Percentiles rank a stretch among this genome's conserved stretches.
Evolutionary conservation across 2,888 invertebrate genomes (phyloP).

Genomic region (Epinotia brunnichana): DNA sequence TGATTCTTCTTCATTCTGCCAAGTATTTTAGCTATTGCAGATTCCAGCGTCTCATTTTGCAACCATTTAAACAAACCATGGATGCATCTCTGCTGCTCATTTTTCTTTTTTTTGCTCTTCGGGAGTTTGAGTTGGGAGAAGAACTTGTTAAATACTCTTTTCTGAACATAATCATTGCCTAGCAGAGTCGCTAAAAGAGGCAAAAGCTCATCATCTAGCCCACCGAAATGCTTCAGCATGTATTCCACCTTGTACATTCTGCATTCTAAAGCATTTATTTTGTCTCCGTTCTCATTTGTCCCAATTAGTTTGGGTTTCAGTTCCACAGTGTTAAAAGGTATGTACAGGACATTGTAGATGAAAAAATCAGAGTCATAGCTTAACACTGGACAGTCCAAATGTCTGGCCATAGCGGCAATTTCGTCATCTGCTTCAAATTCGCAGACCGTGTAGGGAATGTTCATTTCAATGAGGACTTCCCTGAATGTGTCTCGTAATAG

Average conservation of each 20-base stretch:
- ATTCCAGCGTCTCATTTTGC: constrained; percentile 86
- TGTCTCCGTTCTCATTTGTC: constrained; percentile 55
- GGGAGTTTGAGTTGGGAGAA: constrained; percentile 86
- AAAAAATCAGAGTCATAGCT: constrained; percentile 98
- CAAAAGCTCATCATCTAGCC: constrained; percentile 86
- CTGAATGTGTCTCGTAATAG: constrained; percentile 89
- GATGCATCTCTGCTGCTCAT: constrained; percentile 87
- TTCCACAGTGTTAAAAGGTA: constrained; percentile 89
- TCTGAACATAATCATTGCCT: constrained; percentile 94
- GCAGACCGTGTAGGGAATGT: constrained; percentile 87
- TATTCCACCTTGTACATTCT: constrained; percentile 89
- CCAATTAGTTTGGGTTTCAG: constrained; percentile 67
- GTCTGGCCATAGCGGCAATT: constrained; percentile 91
- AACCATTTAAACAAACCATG: constrained; percentile 90
- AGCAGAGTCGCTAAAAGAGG: constrained; percentile 92
- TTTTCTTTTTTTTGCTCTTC: constrained; percentile 79
- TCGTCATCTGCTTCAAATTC: constrained; percentile 96
- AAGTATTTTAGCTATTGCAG: constrained; percentile 87
- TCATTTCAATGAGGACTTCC: constrained; percentile 86
- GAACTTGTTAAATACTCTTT: constrained; percentile 87
- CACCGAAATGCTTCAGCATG: constrained; percentile 86
- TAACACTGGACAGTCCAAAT: constrained; percentile 92
- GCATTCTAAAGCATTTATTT: constrained; percentile 83
- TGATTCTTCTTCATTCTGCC: constrained; percentile 83
- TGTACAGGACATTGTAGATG: constrained; percentile 92